These are phyloP conservation scores for Strongylocentrotus purpuratus DNA, from an alignment of 35 echinoderm and acorn worm genomes.

Conservation along the genomic window DNA sequence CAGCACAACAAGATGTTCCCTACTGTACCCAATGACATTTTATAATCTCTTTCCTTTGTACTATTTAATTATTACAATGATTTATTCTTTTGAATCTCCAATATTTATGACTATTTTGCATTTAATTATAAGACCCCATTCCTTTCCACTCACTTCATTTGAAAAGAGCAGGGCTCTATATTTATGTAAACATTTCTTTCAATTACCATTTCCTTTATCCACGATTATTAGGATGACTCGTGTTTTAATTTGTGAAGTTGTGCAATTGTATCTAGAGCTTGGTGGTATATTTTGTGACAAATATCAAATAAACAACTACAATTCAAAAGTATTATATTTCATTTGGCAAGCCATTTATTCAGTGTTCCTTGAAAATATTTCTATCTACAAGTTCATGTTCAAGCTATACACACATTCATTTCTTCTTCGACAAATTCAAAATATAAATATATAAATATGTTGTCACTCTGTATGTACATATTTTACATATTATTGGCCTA, in stretches of 20 bases:
- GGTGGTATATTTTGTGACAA: neutral
- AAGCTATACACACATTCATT: neutral
- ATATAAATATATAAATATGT: constrained; percentile 9
- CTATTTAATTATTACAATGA: too few relatives aligned
- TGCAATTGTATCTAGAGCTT: neutral
- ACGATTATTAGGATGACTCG: neutral
- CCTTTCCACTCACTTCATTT: neutral
- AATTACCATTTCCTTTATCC: neutral
- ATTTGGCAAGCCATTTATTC: constrained; percentile 4
- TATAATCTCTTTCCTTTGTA: too few relatives aligned
- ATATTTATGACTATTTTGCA: neutral
- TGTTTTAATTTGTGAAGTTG: neutral
- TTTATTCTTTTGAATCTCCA: too few relatives aligned
- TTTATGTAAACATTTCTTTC: neutral
- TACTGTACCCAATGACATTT: too few relatives aligned
- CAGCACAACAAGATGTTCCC: too few relatives aligned
- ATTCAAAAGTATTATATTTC: neutral
- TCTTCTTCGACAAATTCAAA: neutral
- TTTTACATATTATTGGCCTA: neutral
- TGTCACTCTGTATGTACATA: constrained; percentile 10
- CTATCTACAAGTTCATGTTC: neutral
- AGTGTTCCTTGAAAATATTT: neutral
- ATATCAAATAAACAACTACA: neutral
- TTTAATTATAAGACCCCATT: neutral
- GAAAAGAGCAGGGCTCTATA: neutral